phyloP scores from a whole-genome alignment of 2,113 vertebrate genomes.

The Lophochroa leadbeateri region DNA sequence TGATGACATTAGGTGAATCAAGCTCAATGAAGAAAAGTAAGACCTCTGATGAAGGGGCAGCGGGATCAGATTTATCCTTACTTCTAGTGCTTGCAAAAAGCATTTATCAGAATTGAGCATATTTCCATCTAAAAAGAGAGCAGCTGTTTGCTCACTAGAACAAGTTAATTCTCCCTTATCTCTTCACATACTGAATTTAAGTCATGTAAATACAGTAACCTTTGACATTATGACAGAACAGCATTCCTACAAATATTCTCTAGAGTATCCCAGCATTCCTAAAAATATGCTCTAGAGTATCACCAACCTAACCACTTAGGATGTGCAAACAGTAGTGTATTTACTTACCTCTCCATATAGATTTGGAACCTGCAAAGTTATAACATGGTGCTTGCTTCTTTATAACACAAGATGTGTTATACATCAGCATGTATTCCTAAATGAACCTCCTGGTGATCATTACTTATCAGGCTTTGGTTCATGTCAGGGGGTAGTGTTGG shows the following conservation, averaged over 20 bases:
- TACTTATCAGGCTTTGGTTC: background rate
- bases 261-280: background rate
- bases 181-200: background rate
- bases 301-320: background rate
- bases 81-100: background rate
- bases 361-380: background rate
- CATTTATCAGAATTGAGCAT: background rate
- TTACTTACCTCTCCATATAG: background rate
- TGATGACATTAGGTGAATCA: background rate
- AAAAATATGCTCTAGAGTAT: background rate
- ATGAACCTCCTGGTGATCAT: fast-evolving
- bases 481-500: fast-evolving
- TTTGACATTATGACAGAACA: fast-evolving
- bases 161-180: background rate
- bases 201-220: background rate
- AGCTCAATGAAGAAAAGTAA: background rate
- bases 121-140: background rate
- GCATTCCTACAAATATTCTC: background rate
- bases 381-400: background rate
- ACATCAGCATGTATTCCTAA: background rate
- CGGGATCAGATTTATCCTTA: background rate
- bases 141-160: background rate
- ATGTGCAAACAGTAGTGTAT: background rate
- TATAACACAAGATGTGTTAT: background rate
- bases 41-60: background rate